Evolutionary conservation across 64 coral and sea anemone genomes (phyloP).

Genomic region (Astreopora myriophthalma): DNA sequence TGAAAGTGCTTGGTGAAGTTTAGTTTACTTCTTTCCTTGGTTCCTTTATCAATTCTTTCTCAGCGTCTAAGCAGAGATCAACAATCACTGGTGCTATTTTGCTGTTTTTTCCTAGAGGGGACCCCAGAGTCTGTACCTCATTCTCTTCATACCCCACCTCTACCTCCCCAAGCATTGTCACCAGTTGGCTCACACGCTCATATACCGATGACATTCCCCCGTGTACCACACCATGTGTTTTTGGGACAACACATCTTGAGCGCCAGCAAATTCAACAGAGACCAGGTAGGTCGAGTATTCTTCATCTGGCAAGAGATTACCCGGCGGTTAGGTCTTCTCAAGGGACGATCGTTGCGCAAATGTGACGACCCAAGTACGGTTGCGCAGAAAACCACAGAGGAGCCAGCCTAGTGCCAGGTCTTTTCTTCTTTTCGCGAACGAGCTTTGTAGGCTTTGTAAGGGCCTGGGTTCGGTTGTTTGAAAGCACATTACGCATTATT

Average conservation of each 20-base stretch:
- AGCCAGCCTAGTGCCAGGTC: no score
- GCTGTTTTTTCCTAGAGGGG: constrained; percentile 22
- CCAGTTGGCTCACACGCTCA: background rate
- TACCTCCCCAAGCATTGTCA: background rate
- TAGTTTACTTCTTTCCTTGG: background rate
- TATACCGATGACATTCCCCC: constrained; percentile 14
- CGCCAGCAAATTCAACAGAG: constrained; percentile 69
- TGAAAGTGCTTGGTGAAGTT: no score
- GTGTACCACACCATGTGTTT: constrained; percentile 59
- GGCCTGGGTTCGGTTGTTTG: no score
- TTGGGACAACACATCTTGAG: constrained; percentile 66
- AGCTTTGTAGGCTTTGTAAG: no score
- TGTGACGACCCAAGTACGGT: no score
- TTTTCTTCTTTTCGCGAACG: no score
- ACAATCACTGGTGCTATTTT: background rate
- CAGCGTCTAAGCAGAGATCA: no score
- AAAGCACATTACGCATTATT: no score
- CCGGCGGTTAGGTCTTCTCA: no score
- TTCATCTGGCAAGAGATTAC: background rate
- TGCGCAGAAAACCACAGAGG: no score
- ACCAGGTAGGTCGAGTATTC: constrained; percentile 37
- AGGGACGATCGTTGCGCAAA: no score
- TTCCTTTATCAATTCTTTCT: background rate
- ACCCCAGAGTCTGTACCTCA: constrained; percentile 54
- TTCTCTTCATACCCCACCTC: constrained; percentile 27